Base-by-base conservation (phyloP, 2,888 invertebrate genomes). In the Macaria liturata region DNA sequence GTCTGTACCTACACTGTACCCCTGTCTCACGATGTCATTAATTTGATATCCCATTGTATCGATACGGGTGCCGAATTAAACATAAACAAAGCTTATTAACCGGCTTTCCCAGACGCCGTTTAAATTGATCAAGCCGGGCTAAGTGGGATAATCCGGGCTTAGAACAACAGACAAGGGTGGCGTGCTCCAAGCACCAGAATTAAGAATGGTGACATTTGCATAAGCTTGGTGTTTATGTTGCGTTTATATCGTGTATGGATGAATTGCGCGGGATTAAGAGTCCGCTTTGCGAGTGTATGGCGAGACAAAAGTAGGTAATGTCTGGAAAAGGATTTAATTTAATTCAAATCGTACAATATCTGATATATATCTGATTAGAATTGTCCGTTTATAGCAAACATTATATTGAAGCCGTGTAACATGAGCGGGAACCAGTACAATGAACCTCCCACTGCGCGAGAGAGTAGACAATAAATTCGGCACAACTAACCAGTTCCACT, bases 91-190 rank as follows among this genome's bases (percentile, higher is more conserved):
- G 74, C 69, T 73, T 75, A 75, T 74, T 74, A 75, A 71, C 75
- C 68, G 75, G 73, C 74, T 80, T n/a, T 74, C 75, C 68, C 71
- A 69, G 69, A 64, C 70, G 70, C 72, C 72, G 72, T 80, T 80
- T 75, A 76, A 79, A 80, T 80, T 81, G 78, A 82, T 81, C 76
- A 76, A 77, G 75, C 76, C 76, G 20, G 68, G 71, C 72, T 75
- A 76, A 82, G 76, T 70, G 78, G 77, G 75, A 76, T 81, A 75
- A 82, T 78, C 81, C 72, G 42, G 73, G 74, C 71, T 80, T 77
- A 74, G 42, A 52, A 42, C 65, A 68, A 68, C 68, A 74, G 72
- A 62, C 62, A 58, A 57, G 64, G 61, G 65, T 54, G 57, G 49
- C 51, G 39, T 48, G 52, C 56, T 9, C 59, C 51, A 59, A 59